Evolutionary conservation across 2,888 invertebrate species (phyloP), one percentile per base, ranked within the genome.

Genomic region (Maniola hyperantus): DNA sequence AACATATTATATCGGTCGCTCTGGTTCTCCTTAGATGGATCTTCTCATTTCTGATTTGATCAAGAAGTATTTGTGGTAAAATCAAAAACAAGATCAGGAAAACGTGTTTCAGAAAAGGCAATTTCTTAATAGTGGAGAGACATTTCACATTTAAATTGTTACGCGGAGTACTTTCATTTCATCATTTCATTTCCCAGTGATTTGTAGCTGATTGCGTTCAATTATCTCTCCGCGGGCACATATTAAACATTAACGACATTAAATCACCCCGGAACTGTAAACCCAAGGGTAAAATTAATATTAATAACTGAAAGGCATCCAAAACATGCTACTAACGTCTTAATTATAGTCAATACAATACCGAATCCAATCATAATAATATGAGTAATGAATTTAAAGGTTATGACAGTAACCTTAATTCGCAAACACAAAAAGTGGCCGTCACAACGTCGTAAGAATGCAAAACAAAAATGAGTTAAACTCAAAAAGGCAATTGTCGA

Each of bases 381-480:
- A 83, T 88, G 89, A 81, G 79, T 88, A 81, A 87, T 89, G 89
- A 91, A 89, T 89, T 88, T 88, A 89, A 89, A 89, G 88, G 88
- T 87, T 88, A 87, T 88, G 89, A 88, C 88, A 87, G 86, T 89
- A 88, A 86, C 85, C 83, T 89, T 88, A 90, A 90, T 89, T 88
- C 88, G 89, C 89, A 86, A 89, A 87, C 84, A 89, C 81, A 88
- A 89, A 88, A 89, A 89, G 86, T 77, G 80, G 73, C 80, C 82
- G 83, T 83, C 83, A 65, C 54, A 13, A 20, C 63, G 15, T 39
- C 51, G 15, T 53, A 46, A 64, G 46, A 63, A 64, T 55, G 39
- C 50, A 59, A 59, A 59, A 59, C 33, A 48, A 33, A 59, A 50
- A 57, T 57, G 39, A 57, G 39, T 34, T 54, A 42, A 64, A 39